Percentiles rank a stretch among this genome's conserved stretches.
These are phyloP conservation scores for Acrobasis suavella DNA, from an alignment of 2,888 invertebrate species.

Conservation along the genomic window DNA sequence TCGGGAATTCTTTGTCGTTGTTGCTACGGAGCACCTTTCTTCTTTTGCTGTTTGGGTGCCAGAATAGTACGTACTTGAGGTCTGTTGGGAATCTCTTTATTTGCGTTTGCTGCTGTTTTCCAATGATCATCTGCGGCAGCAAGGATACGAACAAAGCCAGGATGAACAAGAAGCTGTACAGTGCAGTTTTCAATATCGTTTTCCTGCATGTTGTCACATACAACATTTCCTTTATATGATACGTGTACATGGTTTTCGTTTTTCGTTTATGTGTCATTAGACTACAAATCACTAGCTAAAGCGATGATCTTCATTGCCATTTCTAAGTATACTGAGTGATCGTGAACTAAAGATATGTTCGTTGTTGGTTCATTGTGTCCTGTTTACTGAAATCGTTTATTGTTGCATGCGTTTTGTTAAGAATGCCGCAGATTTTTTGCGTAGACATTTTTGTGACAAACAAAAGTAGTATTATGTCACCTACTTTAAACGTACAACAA, in stretches of 20 bases:
- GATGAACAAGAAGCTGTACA: conserved; percentile 39
- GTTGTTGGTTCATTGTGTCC: conserved; percentile 9
- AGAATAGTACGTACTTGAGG: conserved; percentile 67
- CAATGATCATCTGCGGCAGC: conserved; percentile 44
- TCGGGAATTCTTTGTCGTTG: conserved; percentile 36
- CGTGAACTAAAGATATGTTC: neutral
- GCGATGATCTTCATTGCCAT: neutral
- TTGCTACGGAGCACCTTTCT: conserved; percentile 32
- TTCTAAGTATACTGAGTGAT: neutral
- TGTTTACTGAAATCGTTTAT: conserved; percentile 16
- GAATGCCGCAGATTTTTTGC: neutral
- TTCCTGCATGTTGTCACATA: conserved; percentile 46
- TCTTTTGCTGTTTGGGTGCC: conserved; percentile 44
- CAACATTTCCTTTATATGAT: conserved; percentile 56
- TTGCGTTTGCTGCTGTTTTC: conserved; percentile 24
- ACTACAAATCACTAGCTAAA: neutral
- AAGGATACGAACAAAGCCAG: conserved; percentile 44
- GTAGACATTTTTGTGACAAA: neutral
- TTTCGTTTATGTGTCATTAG: conserved; percentile 16
- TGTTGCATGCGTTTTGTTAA: neutral
- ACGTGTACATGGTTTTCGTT: conserved; percentile 37
- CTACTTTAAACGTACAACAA: neutral
- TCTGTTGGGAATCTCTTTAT: conserved; percentile 52
- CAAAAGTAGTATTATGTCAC: neutral
- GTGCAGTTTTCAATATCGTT: conserved; percentile 37